Conservation (phyloP, 1,140 invertebrate species). For the Steinernema feltiae region DNA sequence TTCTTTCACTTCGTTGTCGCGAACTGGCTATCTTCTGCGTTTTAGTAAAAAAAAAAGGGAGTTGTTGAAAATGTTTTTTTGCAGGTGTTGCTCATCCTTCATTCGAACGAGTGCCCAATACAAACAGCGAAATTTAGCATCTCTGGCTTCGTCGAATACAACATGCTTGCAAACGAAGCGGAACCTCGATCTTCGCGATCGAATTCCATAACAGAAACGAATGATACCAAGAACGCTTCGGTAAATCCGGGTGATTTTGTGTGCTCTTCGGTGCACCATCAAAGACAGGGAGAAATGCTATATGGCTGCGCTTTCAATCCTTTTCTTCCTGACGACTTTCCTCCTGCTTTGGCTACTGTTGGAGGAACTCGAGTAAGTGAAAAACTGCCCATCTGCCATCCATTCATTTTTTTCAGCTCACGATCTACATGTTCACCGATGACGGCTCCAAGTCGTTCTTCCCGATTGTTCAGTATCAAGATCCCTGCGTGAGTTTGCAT, state of each 20-base stretch:
- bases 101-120: too few species aligned
- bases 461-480: neutral
- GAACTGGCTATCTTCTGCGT: too few species aligned
- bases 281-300: neutral
- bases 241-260: neutral
- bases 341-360: neutral
- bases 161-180: too few species aligned
- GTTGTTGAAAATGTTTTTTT: too few species aligned
- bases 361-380: neutral
- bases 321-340: neutral
- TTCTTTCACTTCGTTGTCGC: too few species aligned
- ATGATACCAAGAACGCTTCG: neutral
- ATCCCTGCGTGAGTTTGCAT: neutral
- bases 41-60: too few species aligned
- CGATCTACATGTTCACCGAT: neutral
- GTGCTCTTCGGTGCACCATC: neutral
- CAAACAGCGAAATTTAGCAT: too few species aligned
- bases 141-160: too few species aligned
- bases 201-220: too few species aligned
- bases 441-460: neutral
- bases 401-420: neutral
- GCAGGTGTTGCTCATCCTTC: too few species aligned
- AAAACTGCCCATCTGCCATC: neutral
- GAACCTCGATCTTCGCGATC: too few species aligned
- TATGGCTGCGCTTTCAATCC: neutral